Conservation (phyloP, 2,797 vertebrate genomes). For the Macrochelys suwanniensis region DNA sequence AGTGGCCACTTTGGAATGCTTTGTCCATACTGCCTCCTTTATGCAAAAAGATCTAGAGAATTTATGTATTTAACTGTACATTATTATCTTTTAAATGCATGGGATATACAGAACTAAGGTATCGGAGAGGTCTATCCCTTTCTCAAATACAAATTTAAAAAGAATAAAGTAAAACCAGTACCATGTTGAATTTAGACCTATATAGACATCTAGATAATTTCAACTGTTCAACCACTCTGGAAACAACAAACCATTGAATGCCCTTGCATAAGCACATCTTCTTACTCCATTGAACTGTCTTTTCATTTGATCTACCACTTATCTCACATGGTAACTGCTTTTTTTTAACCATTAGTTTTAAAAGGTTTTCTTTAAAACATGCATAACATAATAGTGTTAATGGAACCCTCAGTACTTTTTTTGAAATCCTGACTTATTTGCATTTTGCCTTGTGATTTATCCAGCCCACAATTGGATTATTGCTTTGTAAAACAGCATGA, state of each 20-base stretch:
- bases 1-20: neutral
- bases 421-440: neutral
- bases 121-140: neutral
- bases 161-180: neutral
- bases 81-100: neutral
- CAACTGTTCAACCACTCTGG: neutral
- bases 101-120: neutral
- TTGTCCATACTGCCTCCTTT: neutral
- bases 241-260: neutral
- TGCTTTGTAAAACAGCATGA: neutral
- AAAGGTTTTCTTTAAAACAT: neutral
- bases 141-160: neutral
- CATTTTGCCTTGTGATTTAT: slow-evolving; percentile 14
- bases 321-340: neutral
- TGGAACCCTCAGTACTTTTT: neutral
- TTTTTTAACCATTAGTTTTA: neutral
- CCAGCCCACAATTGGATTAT: neutral
- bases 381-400: neutral
- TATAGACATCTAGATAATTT: neutral
- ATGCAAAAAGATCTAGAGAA: neutral
- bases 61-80: neutral
- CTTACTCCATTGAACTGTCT: neutral
- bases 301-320: neutral
- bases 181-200: neutral
- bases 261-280: neutral